A percentile compares a stretch with the other conserved stretches of the same genome.
Conservation (phyloP, 2,113 vertebrate species). For the Pangasianodon hypophthalmus region DNA sequence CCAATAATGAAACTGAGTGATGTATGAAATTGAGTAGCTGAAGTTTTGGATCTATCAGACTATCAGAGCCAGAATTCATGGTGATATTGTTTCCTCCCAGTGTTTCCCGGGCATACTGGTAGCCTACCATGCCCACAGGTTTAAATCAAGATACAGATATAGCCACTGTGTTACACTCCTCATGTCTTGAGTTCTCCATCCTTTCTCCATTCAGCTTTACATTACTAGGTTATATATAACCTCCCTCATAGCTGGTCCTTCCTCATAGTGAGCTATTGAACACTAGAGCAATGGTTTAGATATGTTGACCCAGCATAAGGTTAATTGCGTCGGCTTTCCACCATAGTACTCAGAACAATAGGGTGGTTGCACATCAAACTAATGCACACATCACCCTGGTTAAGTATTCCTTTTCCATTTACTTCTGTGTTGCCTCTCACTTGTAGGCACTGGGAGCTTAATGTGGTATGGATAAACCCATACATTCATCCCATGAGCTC, state of each 20-base stretch:
- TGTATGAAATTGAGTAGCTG: neutral
- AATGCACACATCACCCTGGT: neutral
- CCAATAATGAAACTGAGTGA: neutral
- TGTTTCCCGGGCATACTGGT: neutral
- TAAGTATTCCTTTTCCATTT: neutral
- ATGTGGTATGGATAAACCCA: neutral
- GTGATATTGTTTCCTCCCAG: neutral
- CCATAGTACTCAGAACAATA: neutral
- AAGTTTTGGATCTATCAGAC: neutral
- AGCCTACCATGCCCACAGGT: neutral
- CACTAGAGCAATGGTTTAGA: neutral
- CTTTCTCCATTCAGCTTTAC: neutral
- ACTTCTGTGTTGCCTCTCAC: neutral
- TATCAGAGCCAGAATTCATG: neutral
- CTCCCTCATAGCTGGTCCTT: neutral
- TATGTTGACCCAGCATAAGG: neutral
- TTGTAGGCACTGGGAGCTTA: neutral
- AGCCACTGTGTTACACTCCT: neutral
- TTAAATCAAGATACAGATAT: neutral
- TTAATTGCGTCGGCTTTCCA: neutral
- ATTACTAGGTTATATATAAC: neutral
- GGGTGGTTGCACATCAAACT: neutral
- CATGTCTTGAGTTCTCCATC: neutral
- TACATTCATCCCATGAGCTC: slow-evolving; percentile 12
- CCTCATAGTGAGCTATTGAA: neutral